phyloP scores from a whole-genome alignment of 2,888 invertebrate genomes.

The Chorisops tibialis region DNA sequence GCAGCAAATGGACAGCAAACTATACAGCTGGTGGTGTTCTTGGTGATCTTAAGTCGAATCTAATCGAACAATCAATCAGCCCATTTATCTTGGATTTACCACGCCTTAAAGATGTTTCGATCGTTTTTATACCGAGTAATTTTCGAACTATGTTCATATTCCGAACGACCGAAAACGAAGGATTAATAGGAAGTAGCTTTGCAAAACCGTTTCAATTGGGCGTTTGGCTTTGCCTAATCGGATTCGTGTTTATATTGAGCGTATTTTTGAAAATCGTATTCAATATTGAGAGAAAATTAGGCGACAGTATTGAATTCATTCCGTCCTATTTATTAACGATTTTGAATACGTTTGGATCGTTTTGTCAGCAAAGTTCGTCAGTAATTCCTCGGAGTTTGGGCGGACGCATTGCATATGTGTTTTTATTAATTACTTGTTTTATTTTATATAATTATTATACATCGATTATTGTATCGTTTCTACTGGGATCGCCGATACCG shows the following conservation, averaged over 20 bases:
- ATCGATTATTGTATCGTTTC: constrained; percentile 61
- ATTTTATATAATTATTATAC: constrained; percentile 62
- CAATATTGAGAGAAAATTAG: constrained; percentile 39
- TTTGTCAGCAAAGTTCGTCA: constrained; percentile 54
- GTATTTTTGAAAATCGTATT: constrained; percentile 47
- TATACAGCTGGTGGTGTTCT: constrained; percentile 41
- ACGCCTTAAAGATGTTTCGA: constrained; percentile 37
- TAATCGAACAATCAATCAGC: constrained; percentile 39
- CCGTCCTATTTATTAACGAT: constrained; percentile 46
- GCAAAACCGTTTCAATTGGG: constrained; percentile 56
- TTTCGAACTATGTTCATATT: constrained; percentile 57
- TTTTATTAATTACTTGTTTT: constrained; percentile 46
- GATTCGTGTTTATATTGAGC: constrained; percentile 45
- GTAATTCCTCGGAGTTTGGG: constrained; percentile 51
- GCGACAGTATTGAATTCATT: constrained; percentile 36
- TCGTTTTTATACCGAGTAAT: constrained; percentile 36
- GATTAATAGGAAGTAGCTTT: constrained; percentile 58
- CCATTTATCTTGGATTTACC: constrained; percentile 35
- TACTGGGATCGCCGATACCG: constrained; percentile 58
- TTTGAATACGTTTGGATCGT: constrained; percentile 52
- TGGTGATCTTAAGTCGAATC: constrained; percentile 40
- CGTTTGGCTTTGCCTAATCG: constrained; percentile 57
- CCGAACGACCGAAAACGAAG: constrained; percentile 57
- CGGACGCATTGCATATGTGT: constrained; percentile 48
- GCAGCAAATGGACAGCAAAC: constrained; percentile 11